phyloP scores from a whole-genome alignment of 2,113 vertebrate genomes.

The Trochalopteron elliotii region DNA sequence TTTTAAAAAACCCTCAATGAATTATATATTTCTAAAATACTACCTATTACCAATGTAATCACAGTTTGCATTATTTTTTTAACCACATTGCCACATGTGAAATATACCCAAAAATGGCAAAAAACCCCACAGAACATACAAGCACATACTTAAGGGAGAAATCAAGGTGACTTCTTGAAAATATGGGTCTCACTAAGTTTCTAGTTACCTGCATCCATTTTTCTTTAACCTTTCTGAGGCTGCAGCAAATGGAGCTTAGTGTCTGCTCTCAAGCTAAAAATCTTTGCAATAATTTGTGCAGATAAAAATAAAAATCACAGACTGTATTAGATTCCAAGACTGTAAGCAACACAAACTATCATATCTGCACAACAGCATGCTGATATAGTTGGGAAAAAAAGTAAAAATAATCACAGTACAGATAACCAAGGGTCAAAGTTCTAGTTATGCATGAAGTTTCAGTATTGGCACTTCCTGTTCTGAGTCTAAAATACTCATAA shows the following conservation, averaged over 20 bases:
- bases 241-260: background rate
- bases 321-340: background rate
- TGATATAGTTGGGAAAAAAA: background rate
- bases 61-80: background rate
- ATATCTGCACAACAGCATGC: background rate
- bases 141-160: background rate
- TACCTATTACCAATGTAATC: background rate
- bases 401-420: background rate
- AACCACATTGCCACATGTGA: background rate
- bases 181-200: background rate
- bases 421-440: slow-evolving; percentile 53
- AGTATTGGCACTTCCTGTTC: slow-evolving; percentile 2
- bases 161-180: background rate
- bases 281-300: background rate
- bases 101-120: background rate
- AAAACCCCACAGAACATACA: background rate
- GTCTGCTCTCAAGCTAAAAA: background rate
- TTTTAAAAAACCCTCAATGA: background rate
- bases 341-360: background rate
- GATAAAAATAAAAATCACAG: background rate
- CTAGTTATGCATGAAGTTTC: background rate
- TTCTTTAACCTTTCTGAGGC: background rate
- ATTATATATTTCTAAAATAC: background rate
- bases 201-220: background rate
- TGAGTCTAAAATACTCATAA: background rate